Evolutionary conservation across 2,888 invertebrate species (phyloP), one percentile per base, ranked within the genome.

Genomic region (Incurvaria masculella): DNA sequence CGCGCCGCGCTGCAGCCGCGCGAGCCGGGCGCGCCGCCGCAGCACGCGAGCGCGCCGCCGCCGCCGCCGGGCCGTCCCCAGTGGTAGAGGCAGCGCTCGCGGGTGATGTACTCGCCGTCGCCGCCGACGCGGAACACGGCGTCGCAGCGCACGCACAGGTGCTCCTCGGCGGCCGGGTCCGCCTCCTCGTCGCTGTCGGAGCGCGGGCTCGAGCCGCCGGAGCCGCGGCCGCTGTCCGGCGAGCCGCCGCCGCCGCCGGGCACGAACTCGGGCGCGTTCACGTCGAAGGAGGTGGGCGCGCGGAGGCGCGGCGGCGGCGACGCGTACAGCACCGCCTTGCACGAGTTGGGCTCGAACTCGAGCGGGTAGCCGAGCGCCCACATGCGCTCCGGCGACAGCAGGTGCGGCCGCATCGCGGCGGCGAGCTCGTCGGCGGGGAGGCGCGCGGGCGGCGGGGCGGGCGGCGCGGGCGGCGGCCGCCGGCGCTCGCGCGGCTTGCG

Each of bases 31-130:
- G 68, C 61, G 16, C 65, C 70, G 8, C 74, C 69, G 61, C 92
- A 92, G 60, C 92, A 92, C 8, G 80, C 72, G 66, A 85, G 88
- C 10, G 50, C 49, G 42, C 49, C 58, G 48, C 70, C 72, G 42
- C 78, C 74, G 21, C 65, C 66, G 62, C 79, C 81, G n/a, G 88
- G 69, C 57, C 90, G 89, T 19, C 96, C 97, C 88, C 91, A 93
- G 65, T 99, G 98, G 66, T 93, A 92, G 17, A 80, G 63, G 70
- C 98, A 99, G 49, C 82, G 78, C 54, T 92, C 91, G 42, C 82
- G 79, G 2, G 82, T 82, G 20, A 87, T 65, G 64, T 92, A 92
- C 61, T 87, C 83, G 23, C 89, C 89, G 52, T 84, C 81, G 21
- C 82, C 76, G 54, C 84, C 82, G 51, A 92, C 84, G 58, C 82